phyloP scores from a whole-genome alignment of 2,888 invertebrate species.

The Mesoligia furuncula region DNA sequence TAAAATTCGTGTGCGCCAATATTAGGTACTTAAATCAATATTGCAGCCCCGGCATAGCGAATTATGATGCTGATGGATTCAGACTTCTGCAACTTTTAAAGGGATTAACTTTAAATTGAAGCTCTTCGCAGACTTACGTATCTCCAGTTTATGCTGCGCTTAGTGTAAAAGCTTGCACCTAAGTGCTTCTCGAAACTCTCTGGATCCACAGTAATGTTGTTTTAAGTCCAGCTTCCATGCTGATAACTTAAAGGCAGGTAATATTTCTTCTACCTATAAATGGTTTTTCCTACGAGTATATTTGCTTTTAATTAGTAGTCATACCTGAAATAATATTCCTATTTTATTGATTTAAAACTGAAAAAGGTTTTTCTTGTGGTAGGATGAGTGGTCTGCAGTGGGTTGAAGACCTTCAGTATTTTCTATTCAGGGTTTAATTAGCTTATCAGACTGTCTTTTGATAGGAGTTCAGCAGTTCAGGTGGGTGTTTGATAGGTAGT shows the following conservation, averaged over 20 bases:
- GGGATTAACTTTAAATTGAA: constrained; percentile 14
- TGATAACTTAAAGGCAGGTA: neutral
- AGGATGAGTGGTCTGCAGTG: neutral
- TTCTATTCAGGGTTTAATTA: neutral
- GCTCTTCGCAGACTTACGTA: neutral
- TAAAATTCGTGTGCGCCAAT: too few species aligned
- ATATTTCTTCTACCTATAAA: constrained; percentile 9
- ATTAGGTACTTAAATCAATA: too few species aligned
- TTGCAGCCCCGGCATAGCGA: too few species aligned
- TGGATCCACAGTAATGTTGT: constrained; percentile 7
- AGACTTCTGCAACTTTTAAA: constrained; percentile 15
- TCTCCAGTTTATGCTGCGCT: neutral
- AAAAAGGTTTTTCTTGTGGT: neutral
- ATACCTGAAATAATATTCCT: constrained; percentile 27
- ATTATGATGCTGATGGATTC: constrained; percentile 11
- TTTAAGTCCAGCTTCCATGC: constrained; percentile 18
- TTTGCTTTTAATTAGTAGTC: constrained; percentile 25
- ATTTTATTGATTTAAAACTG: constrained; percentile 16
- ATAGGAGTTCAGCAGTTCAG: too few species aligned
- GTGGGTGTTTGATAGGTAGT: too few species aligned
- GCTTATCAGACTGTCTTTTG: too few species aligned
- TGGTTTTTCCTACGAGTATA: neutral
- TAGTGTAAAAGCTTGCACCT: neutral
- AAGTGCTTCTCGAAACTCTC: constrained; percentile 29
- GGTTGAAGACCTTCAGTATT: neutral